Evolutionary conservation across 2,113 vertebrate species (phyloP).

Genomic region (Apaloderma vittatum): DNA sequence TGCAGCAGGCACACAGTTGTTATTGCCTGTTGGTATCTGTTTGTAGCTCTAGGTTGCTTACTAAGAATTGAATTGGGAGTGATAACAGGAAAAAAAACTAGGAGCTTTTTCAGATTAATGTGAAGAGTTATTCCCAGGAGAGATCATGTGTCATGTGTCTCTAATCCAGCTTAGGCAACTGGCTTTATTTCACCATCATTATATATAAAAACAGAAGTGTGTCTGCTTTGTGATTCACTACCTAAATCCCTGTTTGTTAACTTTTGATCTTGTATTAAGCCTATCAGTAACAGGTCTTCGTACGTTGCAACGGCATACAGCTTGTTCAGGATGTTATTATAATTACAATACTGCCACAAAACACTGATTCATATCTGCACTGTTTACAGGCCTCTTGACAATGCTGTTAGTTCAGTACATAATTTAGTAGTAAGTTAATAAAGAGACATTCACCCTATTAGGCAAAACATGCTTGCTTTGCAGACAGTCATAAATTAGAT

Average conservation of each 20-base stretch:
- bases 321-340: slow-evolving; percentile 41
- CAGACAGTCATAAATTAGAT: slow-evolving; percentile 58
- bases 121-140: background rate
- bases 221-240: slow-evolving; percentile 40
- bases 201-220: slow-evolving; percentile 2
- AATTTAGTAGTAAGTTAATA: slow-evolving; percentile 71
- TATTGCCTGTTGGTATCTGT: background rate
- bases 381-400: slow-evolving; percentile 59
- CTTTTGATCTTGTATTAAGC: slow-evolving; percentile 34
- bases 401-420: slow-evolving; percentile 53
- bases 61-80: background rate
- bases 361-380: slow-evolving; percentile 57
- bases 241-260: slow-evolving; percentile 9
- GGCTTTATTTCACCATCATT: background rate
- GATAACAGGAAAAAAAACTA: background rate
- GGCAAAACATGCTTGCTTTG: slow-evolving; percentile 54
- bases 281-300: background rate
- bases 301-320: background rate
- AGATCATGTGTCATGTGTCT: background rate
- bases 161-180: background rate
- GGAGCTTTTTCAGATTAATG: background rate
- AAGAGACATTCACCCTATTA: slow-evolving; percentile 53
- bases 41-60: background rate
- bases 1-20: background rate
- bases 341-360: slow-evolving; percentile 45